phyloP scores from a whole-genome alignment of 1,140 invertebrate species.

The Trichonephila clavata region DNA sequence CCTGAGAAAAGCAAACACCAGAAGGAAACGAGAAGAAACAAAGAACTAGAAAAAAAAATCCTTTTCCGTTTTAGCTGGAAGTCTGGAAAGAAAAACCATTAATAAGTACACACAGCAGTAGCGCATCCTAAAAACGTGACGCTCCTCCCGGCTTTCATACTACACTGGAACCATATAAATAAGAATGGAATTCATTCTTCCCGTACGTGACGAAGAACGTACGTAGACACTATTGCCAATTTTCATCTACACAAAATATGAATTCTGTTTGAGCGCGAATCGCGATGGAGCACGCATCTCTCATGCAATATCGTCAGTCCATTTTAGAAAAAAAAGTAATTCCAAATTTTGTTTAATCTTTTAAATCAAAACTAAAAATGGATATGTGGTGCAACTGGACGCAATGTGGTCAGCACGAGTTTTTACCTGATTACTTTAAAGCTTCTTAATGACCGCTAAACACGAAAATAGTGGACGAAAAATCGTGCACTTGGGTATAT shows the following conservation, averaged over 20 bases:
- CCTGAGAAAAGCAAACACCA: slow-evolving; percentile 33
- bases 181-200: slow-evolving; percentile 19
- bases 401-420: neutral
- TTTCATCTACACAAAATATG: neutral
- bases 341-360: neutral
- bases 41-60: neutral
- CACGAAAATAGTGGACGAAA: neutral
- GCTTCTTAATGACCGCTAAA: neutral
- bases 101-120: slow-evolving; percentile 40
- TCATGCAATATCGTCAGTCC: neutral
- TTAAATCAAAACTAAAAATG: neutral
- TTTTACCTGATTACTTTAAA: neutral
- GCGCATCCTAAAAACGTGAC: slow-evolving; percentile 30
- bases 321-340: neutral
- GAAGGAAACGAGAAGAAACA: neutral
- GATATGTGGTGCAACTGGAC: neutral
- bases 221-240: neutral
- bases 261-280: too few species aligned
- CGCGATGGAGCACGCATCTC: neutral
- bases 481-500: neutral
- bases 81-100: slow-evolving; percentile 40
- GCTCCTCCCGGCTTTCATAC: neutral
- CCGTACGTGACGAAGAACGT: neutral
- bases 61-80: slow-evolving; percentile 41
- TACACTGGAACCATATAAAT: neutral